Base-by-base conservation (phyloP, 2,797 vertebrate species). In the Spea hammondii region DNA sequence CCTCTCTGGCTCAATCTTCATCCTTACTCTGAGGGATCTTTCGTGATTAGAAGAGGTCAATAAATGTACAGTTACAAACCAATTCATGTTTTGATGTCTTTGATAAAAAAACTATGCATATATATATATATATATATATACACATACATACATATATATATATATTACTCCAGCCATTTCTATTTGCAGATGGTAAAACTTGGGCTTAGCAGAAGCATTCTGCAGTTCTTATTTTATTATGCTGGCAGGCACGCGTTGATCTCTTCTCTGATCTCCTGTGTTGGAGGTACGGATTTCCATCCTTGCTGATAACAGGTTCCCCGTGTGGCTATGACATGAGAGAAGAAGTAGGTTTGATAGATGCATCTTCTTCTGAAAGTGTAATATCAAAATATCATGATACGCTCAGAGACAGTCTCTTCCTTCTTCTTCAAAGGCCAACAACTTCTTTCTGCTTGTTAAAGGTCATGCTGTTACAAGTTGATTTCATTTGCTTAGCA, bases 251-350 rank as follows among this genome's bases (percentile, higher is more conserved):
- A 77, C 77, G 74, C 72, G 70, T 55, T 49, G 79, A 77, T 77
- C 68, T 65, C 70, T 64, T 49, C 75, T 81, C 70, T 82, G 79
- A 82, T 82, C 79, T 81, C 75, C 71, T 49, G 64, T 82, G 74
- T 77, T 77, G 79, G 74, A 82, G 79, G 79, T 82, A 82, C 64
- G 75, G 74, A 82, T 82, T 77, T 70, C 73, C 75, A 77, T 77
- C 74, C 74, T 50, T 46, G 13, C 79, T 82, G 79, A 82, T 82
- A 82, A 82, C 79, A 73, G 8, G 72, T 62, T 72, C 79, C 74
- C 70, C n/a, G 70, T 67, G 70, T 74, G 72, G 60, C 57, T 64
- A 59, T 73, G 75, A 82, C 79, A 82, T 73, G 79, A 82, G 55
- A 82, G 70, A 68, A 68, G 70, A 47, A 64, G 79, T 60, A 66